A percentile compares a stretch with the other conserved stretches of the same genome.
Evolutionary conservation across 2,113 vertebrate genomes (phyloP).

Genomic region (Heterochromis multidens): DNA sequence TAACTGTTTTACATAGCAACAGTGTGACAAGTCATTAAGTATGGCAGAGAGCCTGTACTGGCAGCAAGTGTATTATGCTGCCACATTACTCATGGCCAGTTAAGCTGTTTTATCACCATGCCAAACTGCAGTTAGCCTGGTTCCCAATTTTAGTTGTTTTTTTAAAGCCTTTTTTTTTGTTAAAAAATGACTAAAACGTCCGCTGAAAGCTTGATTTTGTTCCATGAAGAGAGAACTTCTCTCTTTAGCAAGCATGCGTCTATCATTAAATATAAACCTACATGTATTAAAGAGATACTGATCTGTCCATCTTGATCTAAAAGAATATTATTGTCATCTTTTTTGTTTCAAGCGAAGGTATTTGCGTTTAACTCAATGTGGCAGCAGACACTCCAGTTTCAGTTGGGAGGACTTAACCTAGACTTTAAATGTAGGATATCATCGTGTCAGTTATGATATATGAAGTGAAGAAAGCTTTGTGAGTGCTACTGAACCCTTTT

Average conservation of each 20-base stretch:
- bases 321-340: constrained; percentile 10
- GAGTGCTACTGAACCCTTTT: constrained; percentile 48
- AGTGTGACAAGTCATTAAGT: constrained; percentile 62
- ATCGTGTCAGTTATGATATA: constrained; percentile 70
- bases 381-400: constrained; percentile 46
- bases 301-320: constrained; percentile 3
- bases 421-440: constrained; percentile 71
- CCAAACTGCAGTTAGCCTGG: constrained; percentile 26
- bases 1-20: constrained; percentile 51
- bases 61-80: constrained; percentile 28
- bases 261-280: background rate
- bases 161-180: background rate
- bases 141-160: background rate
- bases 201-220: background rate
- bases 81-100: constrained; percentile 46
- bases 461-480: constrained; percentile 48
- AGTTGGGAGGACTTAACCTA: constrained; percentile 63
- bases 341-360: constrained; percentile 40
- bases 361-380: constrained; percentile 56
- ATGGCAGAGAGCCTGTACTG: constrained; percentile 39
- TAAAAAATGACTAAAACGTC: background rate
- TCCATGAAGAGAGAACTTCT: background rate
- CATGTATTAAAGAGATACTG: background rate
- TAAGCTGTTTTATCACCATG: constrained; percentile 46
- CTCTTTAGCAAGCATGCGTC: background rate